Base-by-base conservation (phyloP, 2,113 vertebrate species). In the Gopherus flavomarginatus region DNA sequence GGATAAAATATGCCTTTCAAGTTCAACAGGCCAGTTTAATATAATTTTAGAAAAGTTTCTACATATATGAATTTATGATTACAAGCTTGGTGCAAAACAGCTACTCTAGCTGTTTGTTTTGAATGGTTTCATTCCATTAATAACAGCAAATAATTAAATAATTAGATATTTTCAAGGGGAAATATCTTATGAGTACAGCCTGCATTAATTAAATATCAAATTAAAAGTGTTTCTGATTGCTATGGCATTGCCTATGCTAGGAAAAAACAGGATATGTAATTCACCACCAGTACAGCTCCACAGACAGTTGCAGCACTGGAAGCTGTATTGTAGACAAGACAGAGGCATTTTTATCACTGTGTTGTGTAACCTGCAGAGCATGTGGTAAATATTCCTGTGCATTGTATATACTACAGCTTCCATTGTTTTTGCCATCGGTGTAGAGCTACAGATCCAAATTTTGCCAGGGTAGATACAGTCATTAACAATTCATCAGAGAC, bases 1-100 rank as follows among this genome's bases (percentile, higher is more conserved):
- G 97, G 95, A 96, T 98, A 98, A 99, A 98, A 98, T 97, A 97
- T 57, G 97, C 96, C 96, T 98, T 98, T 97, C 94, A 86, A 87
- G 96, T 96, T 97, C 95, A 98, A 95, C 97, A 97, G 97, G 94
- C 94, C 93, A 89, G 94, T 92, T 92, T 98, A 95, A 85, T 90
- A 88, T 86, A 97, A 98, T 98, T 98, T 97, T 97, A 94, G 90
- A 78, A 96, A 95, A 94, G 96, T 92, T 96, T 96, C 92, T 93
- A 57, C 56, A 62, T 81, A 14, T 93, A 59, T 52, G 90, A 94
- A 97, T 97, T 93, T 93, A 96, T 97, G 88, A 93, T 96, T 93
- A 94, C 65, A 50, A 93, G 85, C 88, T 96, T 94, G 77, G 85
- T 89, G 91, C 56, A 95, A 97, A 98, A 88, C 80, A 96, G 78